Evolutionary conservation across 2,797 vertebrate species (phyloP), one percentile per base, ranked within the genome.

Genomic region (Tamandua tetradactyla): DNA sequence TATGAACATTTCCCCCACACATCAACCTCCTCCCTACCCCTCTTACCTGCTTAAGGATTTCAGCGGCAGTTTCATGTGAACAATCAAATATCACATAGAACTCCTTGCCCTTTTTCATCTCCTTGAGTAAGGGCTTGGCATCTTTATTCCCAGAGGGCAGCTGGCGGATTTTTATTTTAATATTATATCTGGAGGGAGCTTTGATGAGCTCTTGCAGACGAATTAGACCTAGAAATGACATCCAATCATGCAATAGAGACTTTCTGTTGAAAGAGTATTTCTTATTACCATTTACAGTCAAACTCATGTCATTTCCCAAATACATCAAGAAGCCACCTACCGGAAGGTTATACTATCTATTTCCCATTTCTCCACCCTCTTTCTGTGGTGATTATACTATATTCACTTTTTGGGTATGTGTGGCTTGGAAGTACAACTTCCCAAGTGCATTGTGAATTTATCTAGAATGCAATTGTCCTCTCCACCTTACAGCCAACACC

Each of bases 161-260:
- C 97, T 99, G 99, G 3, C 99, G 99, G 97, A 99, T 99, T 98
- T 99, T 99, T 96, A 99, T 99, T 98, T 99, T 99, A 91, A 99
- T 99, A 98, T 99, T 99, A 97, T 99, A 99, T 96, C 99, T 99
- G 95, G 99, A 99, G 59, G 99, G 99, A 96, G 99, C 99, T 98
- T 99, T 99, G 98, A 99, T 99, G 98, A 99, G 98, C 98, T 99
- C 99, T 98, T 99, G 99, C 96, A 99, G 98, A 96, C 99, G 99
- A 97, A 99, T 99, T 87, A 99, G 98, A 97, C 99, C 99, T 99
- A 94, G 74, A 96, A 97, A 97, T 47, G 13, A 97, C 62, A 98
- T 78, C 75, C 94, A 97, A 64, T 87, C 90, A 95, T 35, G 59
- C 84, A 94, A 5, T 59, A 75, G 91, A 87, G 84, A 96, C 44